Percentiles rank a stretch among this genome's conserved stretches.
phyloP scores from a whole-genome alignment of 1,140 invertebrate species.

The Trinorchestia longiramus region DNA sequence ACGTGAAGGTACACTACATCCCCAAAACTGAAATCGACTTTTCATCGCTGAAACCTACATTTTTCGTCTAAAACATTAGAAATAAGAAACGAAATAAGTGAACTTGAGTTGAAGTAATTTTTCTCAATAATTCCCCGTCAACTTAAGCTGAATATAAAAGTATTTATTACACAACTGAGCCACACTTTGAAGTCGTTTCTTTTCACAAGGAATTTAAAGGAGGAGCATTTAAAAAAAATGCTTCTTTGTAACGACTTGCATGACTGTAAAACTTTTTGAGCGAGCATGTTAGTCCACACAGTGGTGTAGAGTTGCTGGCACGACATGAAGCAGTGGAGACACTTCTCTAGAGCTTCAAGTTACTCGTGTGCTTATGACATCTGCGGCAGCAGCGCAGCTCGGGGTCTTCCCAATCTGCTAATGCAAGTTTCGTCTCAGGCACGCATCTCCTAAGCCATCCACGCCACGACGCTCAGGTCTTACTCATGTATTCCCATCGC shows the following conservation, averaged over 20 bases:
- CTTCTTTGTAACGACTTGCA: too few relatives aligned
- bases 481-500: slow-evolving; percentile 16
- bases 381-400: neutral
- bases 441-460: slow-evolving; percentile 7
- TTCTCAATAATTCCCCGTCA: neutral
- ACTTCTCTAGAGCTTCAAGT: neutral
- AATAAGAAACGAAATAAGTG: neutral
- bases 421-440: neutral
- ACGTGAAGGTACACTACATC: neutral
- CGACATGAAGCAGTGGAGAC: neutral
- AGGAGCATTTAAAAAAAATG: too few relatives aligned
- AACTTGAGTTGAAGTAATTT: neutral
- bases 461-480: slow-evolving; percentile 5
- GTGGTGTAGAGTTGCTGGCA: neutral
- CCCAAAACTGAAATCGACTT: neutral
- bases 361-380: neutral
- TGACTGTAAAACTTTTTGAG: too few relatives aligned
- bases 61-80: neutral
- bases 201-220: too few relatives aligned
- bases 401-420: slow-evolving; percentile 20
- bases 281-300: too few relatives aligned
- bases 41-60: too few relatives aligned
- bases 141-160: too few relatives aligned
- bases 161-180: too few relatives aligned
- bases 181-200: too few relatives aligned